Evolutionary conservation across 2,797 vertebrate species (phyloP), one percentile per base, ranked within the genome.

Genomic region (Protonibea diacanthus): DNA sequence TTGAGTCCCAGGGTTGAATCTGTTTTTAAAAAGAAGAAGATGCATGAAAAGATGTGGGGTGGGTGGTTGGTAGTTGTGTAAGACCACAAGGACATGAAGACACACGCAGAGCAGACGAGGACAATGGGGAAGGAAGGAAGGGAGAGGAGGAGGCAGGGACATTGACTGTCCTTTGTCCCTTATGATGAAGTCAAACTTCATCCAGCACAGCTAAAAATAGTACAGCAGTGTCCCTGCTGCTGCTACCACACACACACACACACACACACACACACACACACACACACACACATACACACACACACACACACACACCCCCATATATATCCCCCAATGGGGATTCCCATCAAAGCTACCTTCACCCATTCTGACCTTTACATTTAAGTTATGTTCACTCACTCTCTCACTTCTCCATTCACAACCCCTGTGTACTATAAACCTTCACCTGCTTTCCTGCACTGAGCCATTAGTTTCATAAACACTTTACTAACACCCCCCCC

Each of bases 261-360:
- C 73, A 33, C 59, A 29, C 49, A 20, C 58, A 12, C 70, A n/a
- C 70, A 23, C 58, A 59, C 69, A 58, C 69, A 68, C 69, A 15
- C 52, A 69, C 69, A 29, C 27, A 61, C 64, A 42, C 44, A 23
- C 64, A 74, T 55, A 56, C 53, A 57, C 51, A 25, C 25, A 25
- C 25, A 25, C 25, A 25, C 25, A 27, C 25, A 27, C 25, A 27
- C 25, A 27, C 25, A 27, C 25, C 3, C 25, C 47, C 63, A 48
- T 38, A 51, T 33, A 48, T 60, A 59, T 52, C 48, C 45, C 81
- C 62, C 81, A 58, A 82, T 61, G 57, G 88, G 89, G 66, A 76
- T 87, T 90, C 84, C 81, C 85, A 91, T 92, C 91, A 93, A 93
- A 91, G 91, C 89, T 51, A 66, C 80, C 55, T 72, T 89, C 79